Conservation (phyloP, 1,140 invertebrate genomes). For the Neotoxoptera formosana region DNA sequence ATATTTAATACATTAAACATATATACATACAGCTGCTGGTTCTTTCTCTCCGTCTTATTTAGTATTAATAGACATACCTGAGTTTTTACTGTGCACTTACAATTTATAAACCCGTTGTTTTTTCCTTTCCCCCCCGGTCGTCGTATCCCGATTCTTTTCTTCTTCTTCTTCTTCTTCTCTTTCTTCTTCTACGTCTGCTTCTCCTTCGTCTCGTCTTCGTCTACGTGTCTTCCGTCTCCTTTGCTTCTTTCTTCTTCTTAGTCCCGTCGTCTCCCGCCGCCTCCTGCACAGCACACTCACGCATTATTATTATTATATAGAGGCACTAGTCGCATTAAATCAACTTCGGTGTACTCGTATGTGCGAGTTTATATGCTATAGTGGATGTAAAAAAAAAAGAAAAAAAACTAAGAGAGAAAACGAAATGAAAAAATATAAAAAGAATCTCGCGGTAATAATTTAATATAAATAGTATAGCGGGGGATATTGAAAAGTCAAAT, state of each 20-base stretch:
- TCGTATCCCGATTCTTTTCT: background rate
- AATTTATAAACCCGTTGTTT: conserved; percentile 50
- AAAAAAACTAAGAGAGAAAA: background rate
- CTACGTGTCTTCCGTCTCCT: background rate
- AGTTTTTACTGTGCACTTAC: conserved; percentile 43
- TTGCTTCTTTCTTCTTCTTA: background rate
- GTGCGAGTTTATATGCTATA: background rate
- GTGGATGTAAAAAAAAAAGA: background rate
- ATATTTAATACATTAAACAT: background rate
- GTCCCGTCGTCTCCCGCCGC: background rate
- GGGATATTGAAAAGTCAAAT: conserved; percentile 56
- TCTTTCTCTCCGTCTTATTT: conserved; percentile 12
- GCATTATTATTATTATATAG: conserved; percentile 30
- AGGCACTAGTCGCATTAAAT: conserved; percentile 3
- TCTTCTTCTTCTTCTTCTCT: background rate
- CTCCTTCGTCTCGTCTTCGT: background rate
- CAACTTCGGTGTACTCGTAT: background rate
- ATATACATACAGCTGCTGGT: background rate
- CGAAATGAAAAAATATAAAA: conserved; percentile 21
- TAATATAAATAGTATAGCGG: conserved; percentile 32
- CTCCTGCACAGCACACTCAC: background rate
- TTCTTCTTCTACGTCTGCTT: background rate
- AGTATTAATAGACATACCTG: conserved; percentile 40
- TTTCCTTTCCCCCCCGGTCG: background rate
- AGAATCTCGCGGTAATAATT: conserved; percentile 37